Evolutionary conservation across 1,140 invertebrate genomes (phyloP).

Genomic region (Lasaia peninsularis): DNA sequence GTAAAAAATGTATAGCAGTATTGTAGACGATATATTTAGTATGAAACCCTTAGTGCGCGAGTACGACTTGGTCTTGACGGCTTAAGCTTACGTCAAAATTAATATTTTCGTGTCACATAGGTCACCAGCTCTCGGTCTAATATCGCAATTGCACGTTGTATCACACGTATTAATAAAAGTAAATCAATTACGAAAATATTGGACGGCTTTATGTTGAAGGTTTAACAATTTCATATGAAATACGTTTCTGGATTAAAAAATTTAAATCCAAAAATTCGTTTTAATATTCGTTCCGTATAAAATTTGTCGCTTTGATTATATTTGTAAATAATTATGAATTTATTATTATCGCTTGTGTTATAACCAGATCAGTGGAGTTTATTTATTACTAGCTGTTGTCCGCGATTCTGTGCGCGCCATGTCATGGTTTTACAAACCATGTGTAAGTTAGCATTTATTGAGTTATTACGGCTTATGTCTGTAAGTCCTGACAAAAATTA

Average conservation of each 20-base stretch:
- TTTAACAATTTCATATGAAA: conserved; percentile 18
- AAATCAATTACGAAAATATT: conserved; percentile 20
- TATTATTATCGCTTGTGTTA: background rate
- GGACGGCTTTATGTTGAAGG: conserved; percentile 16
- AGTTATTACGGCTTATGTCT: no score
- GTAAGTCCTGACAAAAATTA: no score
- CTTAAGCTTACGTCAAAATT: background rate
- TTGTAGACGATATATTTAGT: no score
- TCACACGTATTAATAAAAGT: conserved; percentile 20
- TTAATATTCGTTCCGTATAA: conserved; percentile 1
- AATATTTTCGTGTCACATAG: background rate
- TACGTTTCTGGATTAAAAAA: conserved; percentile 13
- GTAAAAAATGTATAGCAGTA: no score
- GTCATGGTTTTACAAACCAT: no score
- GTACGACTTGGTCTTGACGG: no score
- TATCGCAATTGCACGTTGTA: conserved; percentile 12
- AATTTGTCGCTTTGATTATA: background rate
- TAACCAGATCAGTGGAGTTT: background rate
- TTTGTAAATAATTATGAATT: background rate
- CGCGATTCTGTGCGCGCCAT: no score
- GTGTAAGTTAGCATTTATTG: no score
- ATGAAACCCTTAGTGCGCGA: no score
- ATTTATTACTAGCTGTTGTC: background rate
- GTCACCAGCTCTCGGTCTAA: background rate
- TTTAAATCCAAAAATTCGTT: conserved; percentile 10